Base-by-base conservation (phyloP, 2,888 invertebrate genomes). In the Eudemis profundana region DNA sequence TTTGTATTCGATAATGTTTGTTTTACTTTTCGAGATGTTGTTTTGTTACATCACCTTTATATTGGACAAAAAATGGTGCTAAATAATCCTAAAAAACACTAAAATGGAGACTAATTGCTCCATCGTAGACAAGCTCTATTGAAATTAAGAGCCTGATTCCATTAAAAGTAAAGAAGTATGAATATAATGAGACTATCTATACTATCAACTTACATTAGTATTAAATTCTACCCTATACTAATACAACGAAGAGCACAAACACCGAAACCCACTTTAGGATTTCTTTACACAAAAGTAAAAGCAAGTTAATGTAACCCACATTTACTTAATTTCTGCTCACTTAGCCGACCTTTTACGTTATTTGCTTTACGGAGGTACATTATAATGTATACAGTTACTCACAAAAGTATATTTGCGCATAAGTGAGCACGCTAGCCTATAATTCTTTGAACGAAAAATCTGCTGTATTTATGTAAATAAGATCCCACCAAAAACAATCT, bases 281-380 rank as follows among this genome's bases (percentile, higher is more conserved):
- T 61, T 54, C 42, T 44, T 62, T 57, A 23, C 51, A 62, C 36
- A 44, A 36, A 65, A 61, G 68, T 69, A 68, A 71, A 69, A 71
- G 69, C 69, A 69, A 65, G 53, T 56, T 69, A 69, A 69, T 69
- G 67, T 54, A 23, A n/a, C 17, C 42, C 29, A 61, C 61, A 63
- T 61, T 63, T 57, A 59, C 67, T 67, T 68, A 62, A 68, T 59
- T 60, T 49, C 54, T 61, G 40, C 29, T 21, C 40, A 64, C 63
- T 64, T 50, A 44, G 57, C 12, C 5, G 17, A 14, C 44, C 44
- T 64, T 64, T 59, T 44, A 36, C 36, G 50, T 44, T 44, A 51
- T 64, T 64, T 51, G 44, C 50, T 57, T 36, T 12, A 14, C n/a
- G 27, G 40, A 15, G 42, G 10, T 23, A 40, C n/a, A 46, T 57